Conservation (phyloP, 2,888 invertebrate species). For the Neuroscelio doddi region DNA sequence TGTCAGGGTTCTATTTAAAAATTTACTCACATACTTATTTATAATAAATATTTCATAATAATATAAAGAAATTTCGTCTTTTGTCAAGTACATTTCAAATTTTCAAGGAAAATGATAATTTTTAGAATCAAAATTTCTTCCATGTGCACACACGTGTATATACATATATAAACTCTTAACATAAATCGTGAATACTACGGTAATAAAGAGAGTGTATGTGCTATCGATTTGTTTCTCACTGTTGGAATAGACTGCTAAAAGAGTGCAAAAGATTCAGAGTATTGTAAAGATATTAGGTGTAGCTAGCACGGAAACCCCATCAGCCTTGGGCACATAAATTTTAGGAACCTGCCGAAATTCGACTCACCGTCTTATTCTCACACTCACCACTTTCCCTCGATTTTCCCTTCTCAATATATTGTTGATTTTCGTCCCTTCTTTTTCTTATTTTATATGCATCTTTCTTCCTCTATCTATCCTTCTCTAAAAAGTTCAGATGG, state of each 20-base stretch:
- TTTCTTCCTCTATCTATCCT: conserved; percentile 23
- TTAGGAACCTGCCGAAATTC: conserved; percentile 63
- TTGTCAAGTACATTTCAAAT: too few species aligned
- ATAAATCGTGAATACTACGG: conserved; percentile 47
- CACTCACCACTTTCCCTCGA: conserved; percentile 16
- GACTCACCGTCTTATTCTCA: conserved; percentile 39
- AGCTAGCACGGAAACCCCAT: conserved; percentile 69
- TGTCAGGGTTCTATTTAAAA: too few species aligned
- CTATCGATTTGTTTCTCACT: conserved; percentile 50
- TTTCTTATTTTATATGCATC: conserved; percentile 15
- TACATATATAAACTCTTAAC: conserved; percentile 24
- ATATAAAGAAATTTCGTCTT: too few species aligned
- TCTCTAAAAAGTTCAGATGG: conserved; percentile 28
- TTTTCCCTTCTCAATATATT: conserved; percentile 8
- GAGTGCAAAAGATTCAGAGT: conserved; percentile 54
- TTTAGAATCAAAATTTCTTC: too few species aligned
- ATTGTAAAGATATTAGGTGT: conserved; percentile 68
- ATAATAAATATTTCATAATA: too few species aligned
- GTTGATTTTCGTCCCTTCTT: conserved; percentile 17
- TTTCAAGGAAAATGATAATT: too few species aligned
- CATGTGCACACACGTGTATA: too few species aligned
- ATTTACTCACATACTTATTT: too few species aligned
- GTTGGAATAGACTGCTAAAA: conserved; percentile 28
- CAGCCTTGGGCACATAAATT: conserved; percentile 68
- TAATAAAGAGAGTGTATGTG: conserved; percentile 49